phyloP scores from a whole-genome alignment of 2,888 invertebrate genomes.

The Zygothrica quintamaculata region DNA sequence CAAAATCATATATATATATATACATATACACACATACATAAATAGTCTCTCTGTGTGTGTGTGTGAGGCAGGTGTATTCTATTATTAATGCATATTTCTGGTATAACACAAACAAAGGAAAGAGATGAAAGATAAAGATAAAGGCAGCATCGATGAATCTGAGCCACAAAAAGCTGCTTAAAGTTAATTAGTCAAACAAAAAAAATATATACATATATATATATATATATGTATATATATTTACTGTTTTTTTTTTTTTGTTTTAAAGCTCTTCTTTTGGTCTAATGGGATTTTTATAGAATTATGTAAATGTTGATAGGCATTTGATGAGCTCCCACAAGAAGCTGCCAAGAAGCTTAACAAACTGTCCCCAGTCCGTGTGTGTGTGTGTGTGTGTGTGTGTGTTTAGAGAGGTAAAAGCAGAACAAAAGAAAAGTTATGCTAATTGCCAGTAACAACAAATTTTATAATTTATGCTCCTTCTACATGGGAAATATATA shows the following conservation, averaged over 20 bases:
- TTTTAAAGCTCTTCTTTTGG: not conserved
- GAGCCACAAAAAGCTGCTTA: conserved; percentile 55
- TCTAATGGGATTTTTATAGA: conserved; percentile 73
- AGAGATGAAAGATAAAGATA: too few relatives aligned
- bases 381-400: too few relatives aligned
- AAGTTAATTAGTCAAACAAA: conserved; percentile 77
- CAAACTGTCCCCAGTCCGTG: conserved; percentile 31
- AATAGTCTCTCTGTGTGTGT: conserved; percentile 7
- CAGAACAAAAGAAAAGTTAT: conserved; percentile 47
- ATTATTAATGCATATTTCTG: conserved; percentile 28
- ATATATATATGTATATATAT: conserved; percentile 16
- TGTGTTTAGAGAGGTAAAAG: too few relatives aligned
- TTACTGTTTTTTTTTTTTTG: conserved; percentile 5
- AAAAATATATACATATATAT: too few relatives aligned
- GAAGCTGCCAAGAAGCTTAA: conserved; percentile 10
- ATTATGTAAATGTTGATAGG: conserved; percentile 76
- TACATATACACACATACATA: not conserved
- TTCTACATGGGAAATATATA: not conserved
- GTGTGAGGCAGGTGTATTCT: conserved; percentile 52
- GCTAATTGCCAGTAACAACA: conserved; percentile 64
- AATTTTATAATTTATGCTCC: conserved; percentile 49
- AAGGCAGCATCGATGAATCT: conserved; percentile 9
- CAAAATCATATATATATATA: too few relatives aligned
- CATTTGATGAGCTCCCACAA: conserved; percentile 66
- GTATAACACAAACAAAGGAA: not conserved